These are phyloP conservation scores for Oxytorus armatus DNA, from an alignment of 2,888 invertebrate genomes.

Conservation along the genomic window DNA sequence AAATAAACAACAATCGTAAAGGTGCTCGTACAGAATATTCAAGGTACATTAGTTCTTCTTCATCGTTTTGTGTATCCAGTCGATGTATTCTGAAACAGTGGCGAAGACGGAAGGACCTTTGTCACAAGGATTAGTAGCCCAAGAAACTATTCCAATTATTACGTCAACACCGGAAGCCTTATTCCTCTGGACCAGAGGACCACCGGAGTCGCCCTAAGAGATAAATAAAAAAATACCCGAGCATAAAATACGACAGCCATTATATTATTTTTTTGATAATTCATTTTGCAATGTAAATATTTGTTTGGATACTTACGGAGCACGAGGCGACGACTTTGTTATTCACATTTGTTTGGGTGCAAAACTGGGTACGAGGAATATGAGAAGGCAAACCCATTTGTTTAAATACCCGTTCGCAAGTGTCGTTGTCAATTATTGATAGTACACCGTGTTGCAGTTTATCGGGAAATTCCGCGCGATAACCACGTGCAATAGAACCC, in stretches of 20 bases:
- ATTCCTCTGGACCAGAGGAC: constrained; percentile 84
- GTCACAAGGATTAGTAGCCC: constrained; percentile 84
- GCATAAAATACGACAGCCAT: no score
- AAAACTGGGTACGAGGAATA: no score
- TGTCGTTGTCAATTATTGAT: constrained; percentile 74
- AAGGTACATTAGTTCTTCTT: background rate
- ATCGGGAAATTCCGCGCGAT: constrained; percentile 72
- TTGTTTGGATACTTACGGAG: no score
- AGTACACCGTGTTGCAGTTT: constrained; percentile 78
- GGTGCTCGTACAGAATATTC: background rate
- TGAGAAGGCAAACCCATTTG: no score
- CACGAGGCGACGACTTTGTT: no score
- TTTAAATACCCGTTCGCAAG: constrained; percentile 74
- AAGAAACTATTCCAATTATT: constrained; percentile 87
- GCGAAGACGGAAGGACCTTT: constrained; percentile 83
- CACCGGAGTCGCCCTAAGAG: constrained; percentile 86
- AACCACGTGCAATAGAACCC: constrained; percentile 83
- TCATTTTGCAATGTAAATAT: no score
- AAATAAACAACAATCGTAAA: background rate
- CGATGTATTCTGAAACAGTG: constrained; percentile 81
- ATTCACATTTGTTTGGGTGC: no score
- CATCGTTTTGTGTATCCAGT: constrained; percentile 79
- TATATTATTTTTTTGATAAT: no score
- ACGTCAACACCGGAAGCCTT: constrained; percentile 88
- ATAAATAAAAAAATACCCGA: background rate